Percentiles rank a stretch among this genome's conserved stretches.
Conservation (phyloP, 2,113 vertebrate species). For the Seriola rivoliana region DNA sequence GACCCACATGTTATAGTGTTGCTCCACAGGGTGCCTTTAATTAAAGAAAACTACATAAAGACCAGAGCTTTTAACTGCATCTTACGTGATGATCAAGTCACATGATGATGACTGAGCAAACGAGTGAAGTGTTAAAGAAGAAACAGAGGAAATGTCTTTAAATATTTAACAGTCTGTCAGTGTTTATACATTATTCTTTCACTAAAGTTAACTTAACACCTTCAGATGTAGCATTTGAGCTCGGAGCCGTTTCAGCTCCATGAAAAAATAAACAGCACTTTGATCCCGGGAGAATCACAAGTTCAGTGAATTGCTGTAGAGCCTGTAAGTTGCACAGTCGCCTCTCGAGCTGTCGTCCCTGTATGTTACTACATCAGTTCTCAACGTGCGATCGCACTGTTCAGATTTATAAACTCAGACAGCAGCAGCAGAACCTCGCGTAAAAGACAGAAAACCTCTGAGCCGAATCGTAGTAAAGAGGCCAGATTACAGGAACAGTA, state of each 20-base stretch:
- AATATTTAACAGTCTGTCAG: background rate
- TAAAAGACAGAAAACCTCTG: too few relatives aligned
- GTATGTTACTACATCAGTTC: background rate
- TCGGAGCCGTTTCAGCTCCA: background rate
- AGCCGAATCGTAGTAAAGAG: background rate
- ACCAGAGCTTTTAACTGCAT: too few relatives aligned
- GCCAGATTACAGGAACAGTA: background rate
- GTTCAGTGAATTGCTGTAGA: too few relatives aligned
- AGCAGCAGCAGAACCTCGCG: too few relatives aligned
- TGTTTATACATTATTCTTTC: background rate
- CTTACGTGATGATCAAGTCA: too few relatives aligned
- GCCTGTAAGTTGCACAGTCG: background rate
- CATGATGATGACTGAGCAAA: too few relatives aligned
- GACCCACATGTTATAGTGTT: too few relatives aligned
- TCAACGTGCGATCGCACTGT: background rate
- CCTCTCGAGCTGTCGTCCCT: background rate
- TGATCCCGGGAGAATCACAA: background rate
- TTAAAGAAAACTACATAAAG: too few relatives aligned
- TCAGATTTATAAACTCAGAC: too few relatives aligned
- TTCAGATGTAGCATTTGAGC: background rate
- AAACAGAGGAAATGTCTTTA: too few relatives aligned
- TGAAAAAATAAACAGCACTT: background rate
- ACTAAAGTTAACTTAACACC: background rate
- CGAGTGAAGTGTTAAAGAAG: too few relatives aligned
- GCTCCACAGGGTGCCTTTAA: too few relatives aligned